phyloP scores from a whole-genome alignment of 23 tunicate genomes.

The Ascidia mentula region DNA sequence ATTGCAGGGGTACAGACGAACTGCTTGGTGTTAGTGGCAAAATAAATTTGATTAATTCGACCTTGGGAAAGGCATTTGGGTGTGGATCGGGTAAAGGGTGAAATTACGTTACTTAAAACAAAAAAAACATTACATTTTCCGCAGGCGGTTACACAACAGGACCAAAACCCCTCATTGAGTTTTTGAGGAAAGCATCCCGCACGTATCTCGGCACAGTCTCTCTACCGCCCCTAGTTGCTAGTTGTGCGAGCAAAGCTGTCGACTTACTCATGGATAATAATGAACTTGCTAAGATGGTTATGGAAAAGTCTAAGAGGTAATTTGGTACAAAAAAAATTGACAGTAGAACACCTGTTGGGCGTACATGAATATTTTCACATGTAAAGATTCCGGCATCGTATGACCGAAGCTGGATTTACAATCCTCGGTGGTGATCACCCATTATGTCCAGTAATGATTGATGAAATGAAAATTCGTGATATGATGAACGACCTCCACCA shows the following conservation, averaged over 20 bases:
- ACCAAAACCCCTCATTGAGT: conserved; percentile 85
- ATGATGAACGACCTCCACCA: too few species aligned
- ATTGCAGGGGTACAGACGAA: conserved; percentile 95
- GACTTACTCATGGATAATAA: conserved; percentile 50
- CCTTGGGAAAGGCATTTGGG: conserved; percentile 96
- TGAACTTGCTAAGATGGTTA: conserved; percentile 54
- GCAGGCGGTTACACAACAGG: conserved; percentile 97
- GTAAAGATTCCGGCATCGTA: too few species aligned
- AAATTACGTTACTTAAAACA: too few species aligned
- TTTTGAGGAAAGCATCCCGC: conserved; percentile 85
- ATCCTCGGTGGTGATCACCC: too few species aligned
- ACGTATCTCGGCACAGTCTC: conserved; percentile 88
- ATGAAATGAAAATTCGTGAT: too few species aligned
- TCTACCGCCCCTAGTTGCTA: conserved; percentile 96
- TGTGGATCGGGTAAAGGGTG: conserved; percentile 98
- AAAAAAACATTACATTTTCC: too few species aligned
- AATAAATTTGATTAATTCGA: conserved; percentile 83
- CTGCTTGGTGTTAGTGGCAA: conserved; percentile 60
- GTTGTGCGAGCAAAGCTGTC: conserved; percentile 73
- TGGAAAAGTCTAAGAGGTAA: conserved; percentile 34
- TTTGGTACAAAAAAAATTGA: too few species aligned
- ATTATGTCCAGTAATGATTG: too few species aligned
- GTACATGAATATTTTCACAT: too few species aligned
- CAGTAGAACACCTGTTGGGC: too few species aligned
- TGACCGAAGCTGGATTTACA: too few species aligned